Conservation (phyloP, 2,797 vertebrate species). For the Schizothorax lantsangensis region DNA sequence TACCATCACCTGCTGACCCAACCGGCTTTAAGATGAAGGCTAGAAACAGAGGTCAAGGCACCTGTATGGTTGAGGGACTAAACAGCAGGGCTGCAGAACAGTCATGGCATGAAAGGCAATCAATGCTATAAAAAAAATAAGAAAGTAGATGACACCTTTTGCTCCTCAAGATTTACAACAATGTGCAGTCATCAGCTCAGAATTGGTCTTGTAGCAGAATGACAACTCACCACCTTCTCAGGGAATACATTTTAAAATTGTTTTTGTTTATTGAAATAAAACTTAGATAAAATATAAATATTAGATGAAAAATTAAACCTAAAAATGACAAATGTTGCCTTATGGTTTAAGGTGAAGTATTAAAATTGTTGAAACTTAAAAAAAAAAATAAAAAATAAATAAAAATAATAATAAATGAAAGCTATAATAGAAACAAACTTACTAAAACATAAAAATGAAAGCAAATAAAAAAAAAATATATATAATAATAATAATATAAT, state of each 20-base stretch:
- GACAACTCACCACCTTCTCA: not conserved
- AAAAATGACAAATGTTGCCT: not conserved
- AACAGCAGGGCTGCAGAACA: not conserved
- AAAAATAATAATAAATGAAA: too few species aligned
- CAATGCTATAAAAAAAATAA: not conserved
- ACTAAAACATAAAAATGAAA: too few species aligned
- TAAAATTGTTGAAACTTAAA: not conserved
- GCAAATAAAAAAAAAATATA: too few species aligned
- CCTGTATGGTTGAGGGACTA: constrained; percentile 12
- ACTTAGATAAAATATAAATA: not conserved
- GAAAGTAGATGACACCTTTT: not conserved
- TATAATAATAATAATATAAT: not conserved
- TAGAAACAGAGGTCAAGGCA: constrained; percentile 16
- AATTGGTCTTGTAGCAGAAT: not conserved
- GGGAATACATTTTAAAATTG: not conserved
- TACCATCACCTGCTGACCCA: constrained; percentile 27
- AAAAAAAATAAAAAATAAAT: too few species aligned
- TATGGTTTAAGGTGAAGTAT: not conserved
- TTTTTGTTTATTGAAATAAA: not conserved
- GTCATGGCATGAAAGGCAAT: constrained; percentile 5
- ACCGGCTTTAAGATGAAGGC: constrained; percentile 6
- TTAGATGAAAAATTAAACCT: not conserved
- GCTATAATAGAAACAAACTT: not conserved
- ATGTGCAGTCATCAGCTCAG: not conserved
- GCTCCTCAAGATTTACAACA: not conserved